Base-by-base conservation (phyloP, 2,888 invertebrate species). In the Ormyrus rosae region DNA sequence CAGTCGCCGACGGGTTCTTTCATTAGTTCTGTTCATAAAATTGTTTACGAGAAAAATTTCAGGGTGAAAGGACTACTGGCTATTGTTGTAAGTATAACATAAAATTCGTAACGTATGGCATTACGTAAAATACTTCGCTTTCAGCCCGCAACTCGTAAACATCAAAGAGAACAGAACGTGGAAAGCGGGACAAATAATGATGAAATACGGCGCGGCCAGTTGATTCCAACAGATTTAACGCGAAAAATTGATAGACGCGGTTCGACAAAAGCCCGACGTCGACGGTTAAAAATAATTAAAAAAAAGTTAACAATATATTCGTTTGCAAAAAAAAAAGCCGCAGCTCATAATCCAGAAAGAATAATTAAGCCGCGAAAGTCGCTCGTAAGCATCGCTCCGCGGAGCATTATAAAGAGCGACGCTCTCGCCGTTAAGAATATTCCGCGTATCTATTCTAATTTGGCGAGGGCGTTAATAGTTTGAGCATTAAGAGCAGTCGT, bases 381-480 rank as follows among this genome's bases (percentile, higher is more conserved):
- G 13, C 19, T 61, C 61, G 4, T 4, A 68, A 61, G 50, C 55
- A 48, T 78, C 67, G 69, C 45, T 19, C 63, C 73, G 63, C 63
- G 69, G 53, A 61, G 63, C 63, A 69, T 79, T 73, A 79, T 51
- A 50, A 72, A 65, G 34, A 68, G 68, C 60, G 13, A 45, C 60
- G 53, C 19, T n/a, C 9, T 5, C 48, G 45, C 9, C 13, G 55
- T 75, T 75, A 76, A 80, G 71, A 76, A 80, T 69, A 71, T 75
- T 75, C 77, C 19, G 58, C 81, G 67, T 76, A 79, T 79, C 73
- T 82, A 84, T 80, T 75, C 81, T 73, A 82, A 81, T 83, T 72
- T 81, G 81, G 73, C 74, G 82, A 81, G 83, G 83, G 84, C 83
- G 84, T 85, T 86, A 86, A 86, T 86, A 85, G 85, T 86, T 85